phyloP scores from a whole-genome alignment of 2,797 vertebrate genomes.

The Lepilemur ruficaudatus region DNA sequence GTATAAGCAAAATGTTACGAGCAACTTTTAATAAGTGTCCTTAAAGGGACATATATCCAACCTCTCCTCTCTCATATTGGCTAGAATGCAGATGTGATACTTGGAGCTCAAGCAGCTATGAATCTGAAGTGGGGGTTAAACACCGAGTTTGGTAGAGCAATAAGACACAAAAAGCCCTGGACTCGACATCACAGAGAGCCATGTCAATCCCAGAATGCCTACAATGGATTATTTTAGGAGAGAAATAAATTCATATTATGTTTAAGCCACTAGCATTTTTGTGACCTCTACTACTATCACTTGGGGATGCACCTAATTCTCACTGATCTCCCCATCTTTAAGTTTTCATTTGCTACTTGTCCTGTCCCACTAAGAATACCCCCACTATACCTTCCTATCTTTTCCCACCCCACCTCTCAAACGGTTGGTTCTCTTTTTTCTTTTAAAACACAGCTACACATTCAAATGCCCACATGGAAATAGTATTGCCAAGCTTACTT shows the following conservation, averaged over 20 bases:
- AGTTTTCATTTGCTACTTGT: background rate
- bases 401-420: background rate
- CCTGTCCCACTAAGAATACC: background rate
- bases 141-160: background rate
- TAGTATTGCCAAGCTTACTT: background rate
- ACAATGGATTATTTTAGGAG: background rate
- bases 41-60: background rate
- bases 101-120: background rate
- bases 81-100: background rate
- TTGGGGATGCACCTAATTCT: background rate
- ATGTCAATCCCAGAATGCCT: background rate
- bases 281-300: background rate
- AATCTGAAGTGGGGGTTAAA: background rate
- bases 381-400: background rate
- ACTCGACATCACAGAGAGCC: background rate
- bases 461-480: background rate
- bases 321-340: background rate
- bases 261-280: background rate
- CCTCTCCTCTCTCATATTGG: background rate
- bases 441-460: conserved; percentile 34
- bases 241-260: background rate
- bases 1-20: background rate
- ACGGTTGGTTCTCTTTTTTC: conserved; percentile 11
- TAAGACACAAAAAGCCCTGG: background rate
- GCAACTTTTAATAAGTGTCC: background rate